Percentiles rank a stretch among this genome's conserved stretches.
Conservation (phyloP, 2,113 vertebrate species). For the Falcunculus frontatus region DNA sequence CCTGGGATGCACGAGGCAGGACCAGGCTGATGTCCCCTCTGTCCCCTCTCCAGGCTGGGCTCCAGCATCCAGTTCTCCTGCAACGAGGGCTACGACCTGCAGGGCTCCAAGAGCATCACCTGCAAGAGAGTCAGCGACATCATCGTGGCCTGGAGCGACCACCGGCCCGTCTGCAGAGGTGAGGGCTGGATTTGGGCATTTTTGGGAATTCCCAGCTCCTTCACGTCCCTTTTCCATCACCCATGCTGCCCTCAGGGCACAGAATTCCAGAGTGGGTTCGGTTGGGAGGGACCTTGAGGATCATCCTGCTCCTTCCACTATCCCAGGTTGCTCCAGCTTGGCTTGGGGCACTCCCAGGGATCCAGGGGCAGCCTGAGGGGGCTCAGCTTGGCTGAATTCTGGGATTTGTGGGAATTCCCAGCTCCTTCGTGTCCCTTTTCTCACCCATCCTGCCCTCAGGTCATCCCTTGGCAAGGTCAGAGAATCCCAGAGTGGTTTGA, state of each 20-base stretch:
- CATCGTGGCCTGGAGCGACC: slow-evolving; percentile 97
- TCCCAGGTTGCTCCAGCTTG: neutral
- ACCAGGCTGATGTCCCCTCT: neutral
- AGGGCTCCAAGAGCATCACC: slow-evolving; percentile 97
- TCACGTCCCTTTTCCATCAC: fast-evolving
- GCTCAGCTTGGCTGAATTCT: neutral
- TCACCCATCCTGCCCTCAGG: neutral
- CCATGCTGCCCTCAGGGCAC: neutral
- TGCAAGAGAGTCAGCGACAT: slow-evolving; percentile 95
- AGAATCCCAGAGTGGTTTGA: neutral
- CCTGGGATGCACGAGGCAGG: fast-evolving
- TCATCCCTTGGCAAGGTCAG: neutral
- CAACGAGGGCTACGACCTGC: slow-evolving; percentile 94
- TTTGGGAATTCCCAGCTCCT: neutral
- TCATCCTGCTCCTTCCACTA: fast-evolving
- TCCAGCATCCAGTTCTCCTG: slow-evolving; percentile 97
- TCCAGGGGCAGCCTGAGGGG: neutral
- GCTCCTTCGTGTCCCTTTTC: fast-evolving
- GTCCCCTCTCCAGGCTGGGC: slow-evolving; percentile 79
- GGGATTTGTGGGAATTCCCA: neutral
- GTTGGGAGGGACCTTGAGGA: neutral
- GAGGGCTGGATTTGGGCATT: neutral
- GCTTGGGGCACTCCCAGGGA: neutral
- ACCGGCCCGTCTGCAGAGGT: slow-evolving; percentile 96
- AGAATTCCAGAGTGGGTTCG: neutral